Evolutionary conservation across 1,140 invertebrate genomes (phyloP).

Genomic region (Eurytemora carolleeae): DNA sequence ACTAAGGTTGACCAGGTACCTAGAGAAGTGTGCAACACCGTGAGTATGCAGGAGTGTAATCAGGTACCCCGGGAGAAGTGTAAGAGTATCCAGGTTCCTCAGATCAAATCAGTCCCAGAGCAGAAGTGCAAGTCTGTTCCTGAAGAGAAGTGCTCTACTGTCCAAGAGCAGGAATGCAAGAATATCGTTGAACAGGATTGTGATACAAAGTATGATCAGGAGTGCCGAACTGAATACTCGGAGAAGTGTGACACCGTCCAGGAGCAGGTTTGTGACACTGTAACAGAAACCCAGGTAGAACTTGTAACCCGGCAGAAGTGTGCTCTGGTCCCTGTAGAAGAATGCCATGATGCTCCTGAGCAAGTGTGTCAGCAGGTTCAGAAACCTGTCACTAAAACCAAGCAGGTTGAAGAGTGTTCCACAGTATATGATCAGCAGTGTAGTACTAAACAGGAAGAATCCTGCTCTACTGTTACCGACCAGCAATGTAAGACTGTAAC

Average conservation of each 20-base stretch:
- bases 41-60: constrained; percentile 3
- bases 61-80: constrained; percentile 11
- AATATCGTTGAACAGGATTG: not conserved
- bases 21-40: not conserved
- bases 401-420: not conserved
- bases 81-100: not conserved
- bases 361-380: not conserved
- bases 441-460: not conserved
- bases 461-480: not conserved
- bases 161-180: not conserved
- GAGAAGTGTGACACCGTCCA: not conserved
- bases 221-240: not conserved
- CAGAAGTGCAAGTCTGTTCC: constrained; percentile 8
- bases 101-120: constrained; percentile 1
- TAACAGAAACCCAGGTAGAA: not conserved
- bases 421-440: not conserved
- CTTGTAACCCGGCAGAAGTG: not conserved
- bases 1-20: constrained; percentile 1
- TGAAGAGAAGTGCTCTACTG: constrained; percentile 12
- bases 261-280: not conserved
- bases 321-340: not conserved
- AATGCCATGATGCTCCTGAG: not conserved
- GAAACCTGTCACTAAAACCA: not conserved
- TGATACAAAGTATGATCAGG: not conserved
- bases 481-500: not conserved